Conservation (phyloP, 2,113 vertebrate species). For the Ctenodactylus gundi region DNA sequence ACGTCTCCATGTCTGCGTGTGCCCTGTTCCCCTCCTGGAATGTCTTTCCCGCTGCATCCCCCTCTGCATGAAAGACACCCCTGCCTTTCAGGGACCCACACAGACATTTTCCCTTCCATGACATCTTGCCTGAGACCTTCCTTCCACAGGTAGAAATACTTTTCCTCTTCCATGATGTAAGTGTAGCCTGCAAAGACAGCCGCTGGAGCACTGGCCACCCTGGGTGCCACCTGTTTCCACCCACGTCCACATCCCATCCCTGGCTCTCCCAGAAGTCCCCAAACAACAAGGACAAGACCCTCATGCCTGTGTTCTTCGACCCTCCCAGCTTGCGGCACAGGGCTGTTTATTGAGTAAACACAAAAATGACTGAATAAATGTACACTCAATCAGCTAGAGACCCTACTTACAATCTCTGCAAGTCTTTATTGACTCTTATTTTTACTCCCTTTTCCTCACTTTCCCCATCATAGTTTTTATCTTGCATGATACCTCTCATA, state of each 20-base stretch:
- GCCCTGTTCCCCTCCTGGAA: background rate
- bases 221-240: background rate
- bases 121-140: background rate
- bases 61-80: background rate
- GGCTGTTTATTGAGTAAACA: background rate
- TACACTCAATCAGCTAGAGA: background rate
- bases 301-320: background rate
- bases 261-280: background rate
- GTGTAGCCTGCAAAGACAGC: rapidly evolving
- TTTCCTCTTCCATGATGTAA: background rate
- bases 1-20: background rate
- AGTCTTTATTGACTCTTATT: background rate
- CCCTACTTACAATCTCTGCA: background rate
- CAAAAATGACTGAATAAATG: background rate
- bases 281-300: rapidly evolving
- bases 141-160: background rate
- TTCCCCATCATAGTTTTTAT: background rate
- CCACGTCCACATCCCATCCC: too few relatives aligned
- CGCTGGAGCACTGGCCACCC: background rate
- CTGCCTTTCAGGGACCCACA: background rate
- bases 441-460: background rate
- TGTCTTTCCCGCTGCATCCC: background rate
- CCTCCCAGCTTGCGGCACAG: background rate
- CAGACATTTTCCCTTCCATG: background rate
- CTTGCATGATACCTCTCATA: background rate